Evolutionary conservation across 2,888 invertebrate species (phyloP).

Genomic region (Crossocerus cetratus): DNA sequence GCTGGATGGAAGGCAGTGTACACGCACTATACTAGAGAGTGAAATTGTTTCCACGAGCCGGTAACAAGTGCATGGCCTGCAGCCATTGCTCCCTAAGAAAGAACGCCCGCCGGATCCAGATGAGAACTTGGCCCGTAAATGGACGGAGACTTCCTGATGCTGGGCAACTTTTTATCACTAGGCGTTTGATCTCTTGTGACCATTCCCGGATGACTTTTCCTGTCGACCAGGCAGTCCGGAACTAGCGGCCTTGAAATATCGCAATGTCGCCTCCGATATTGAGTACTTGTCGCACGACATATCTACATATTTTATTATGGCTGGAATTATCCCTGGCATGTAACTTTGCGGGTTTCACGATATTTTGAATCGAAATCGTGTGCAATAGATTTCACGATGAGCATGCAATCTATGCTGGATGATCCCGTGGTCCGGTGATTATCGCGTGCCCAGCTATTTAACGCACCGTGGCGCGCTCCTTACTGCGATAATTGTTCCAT

Average conservation of each 20-base stretch:
- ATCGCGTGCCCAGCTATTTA: conserved; percentile 25
- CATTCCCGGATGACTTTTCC: background rate
- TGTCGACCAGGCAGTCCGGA: background rate
- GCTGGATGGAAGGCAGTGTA: conserved; percentile 18
- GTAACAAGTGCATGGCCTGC: conserved; percentile 1
- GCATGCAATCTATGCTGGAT: conserved; percentile 40
- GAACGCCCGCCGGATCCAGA: too few species aligned
- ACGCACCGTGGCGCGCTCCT: conserved; percentile 9
- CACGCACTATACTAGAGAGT: conserved; percentile 34
- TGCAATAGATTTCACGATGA: conserved; percentile 30
- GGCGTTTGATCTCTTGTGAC: background rate
- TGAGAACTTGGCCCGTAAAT: background rate
- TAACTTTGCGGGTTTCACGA: too few species aligned
- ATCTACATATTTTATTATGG: too few species aligned
- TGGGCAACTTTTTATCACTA: too few species aligned
- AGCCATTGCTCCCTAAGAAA: too few species aligned
- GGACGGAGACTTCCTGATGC: background rate
- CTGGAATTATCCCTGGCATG: too few species aligned
- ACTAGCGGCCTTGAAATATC: conserved; percentile 13
- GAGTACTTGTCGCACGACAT: background rate
- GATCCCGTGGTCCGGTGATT: background rate
- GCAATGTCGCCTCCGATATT: too few species aligned
- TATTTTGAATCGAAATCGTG: background rate
- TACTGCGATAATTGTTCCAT: background rate
- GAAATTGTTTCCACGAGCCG: conserved; percentile 42